Evolutionary conservation across 2,113 vertebrate genomes (phyloP), one percentile per base, ranked within the genome.

Genomic region (Ceyx melanurus): DNA sequence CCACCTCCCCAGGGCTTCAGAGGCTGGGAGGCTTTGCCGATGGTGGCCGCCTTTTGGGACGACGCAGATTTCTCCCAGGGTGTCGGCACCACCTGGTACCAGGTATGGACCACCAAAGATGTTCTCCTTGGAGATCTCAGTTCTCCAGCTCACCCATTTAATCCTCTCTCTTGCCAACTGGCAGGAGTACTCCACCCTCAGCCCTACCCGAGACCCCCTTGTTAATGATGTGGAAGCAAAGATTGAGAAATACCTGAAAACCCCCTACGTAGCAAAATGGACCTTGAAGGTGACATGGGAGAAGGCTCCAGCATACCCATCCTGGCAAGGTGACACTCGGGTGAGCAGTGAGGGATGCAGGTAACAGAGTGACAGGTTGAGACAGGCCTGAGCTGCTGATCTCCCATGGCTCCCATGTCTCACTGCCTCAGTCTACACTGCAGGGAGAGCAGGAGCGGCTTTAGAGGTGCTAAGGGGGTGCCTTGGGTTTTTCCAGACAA

Each of bases 201-300:
- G 58, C 40, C 62, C 78, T 43, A 61, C 70, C 15, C 15, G 1
- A 60, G n/a, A 86, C 8, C 7, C 26, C 0, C 1, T 96, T 28
- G 43, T 98, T 51, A 66, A 2, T 33, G 70, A 96, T 1, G 96
- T 97, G 51, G 97, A 98, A 84, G 65, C 61, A 48, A 96, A 91
- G 93, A 96, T 98, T 77, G 21, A 46, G 40, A 96, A 75, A 19
- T 97, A 97, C 29, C 15, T 94, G 61, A 56, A 89, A 35, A 74
- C 26, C 5, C 15, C 70, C 28, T 98, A 97, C 3, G 25, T 20
- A 66, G 98, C 98, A 73, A 97, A 86, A 70, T 98, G 98, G 98
- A 97, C 97, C 16, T 92, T 98, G 75, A 98, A 98, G 90, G 94
- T 98, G 90, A 98, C 97, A 0, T 98, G 98, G 97, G 96, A 95